These are phyloP conservation scores for Artemia sp. DNA, from an alignment of 2,888 invertebrate species.

Conservation along the genomic window DNA sequence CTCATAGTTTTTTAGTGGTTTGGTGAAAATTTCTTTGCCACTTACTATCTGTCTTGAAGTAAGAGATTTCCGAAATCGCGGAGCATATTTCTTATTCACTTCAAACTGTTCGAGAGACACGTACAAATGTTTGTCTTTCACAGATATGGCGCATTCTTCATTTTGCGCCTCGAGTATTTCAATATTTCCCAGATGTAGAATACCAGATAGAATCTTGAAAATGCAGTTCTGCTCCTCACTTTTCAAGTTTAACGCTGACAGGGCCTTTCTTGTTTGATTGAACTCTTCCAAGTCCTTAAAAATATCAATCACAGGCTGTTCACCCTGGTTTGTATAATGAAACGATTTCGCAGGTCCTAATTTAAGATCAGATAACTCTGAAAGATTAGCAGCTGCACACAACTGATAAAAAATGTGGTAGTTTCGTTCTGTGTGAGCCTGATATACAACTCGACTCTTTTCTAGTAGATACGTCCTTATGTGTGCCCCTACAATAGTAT, in stretches of 20 bases:
- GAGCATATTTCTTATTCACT: too few species aligned
- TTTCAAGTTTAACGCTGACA: constrained; percentile 60
- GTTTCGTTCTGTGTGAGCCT: constrained; percentile 80
- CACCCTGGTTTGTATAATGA: constrained; percentile 62
- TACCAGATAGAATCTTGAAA: constrained; percentile 65
- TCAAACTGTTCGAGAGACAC: too few species aligned
- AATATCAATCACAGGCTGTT: constrained; percentile 60
- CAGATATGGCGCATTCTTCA: constrained; percentile 47
- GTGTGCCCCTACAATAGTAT: constrained; percentile 70
- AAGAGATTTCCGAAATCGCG: too few species aligned
- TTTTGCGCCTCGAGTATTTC: constrained; percentile 37
- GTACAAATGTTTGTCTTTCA: too few species aligned
- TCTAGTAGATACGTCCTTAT: constrained; percentile 95
- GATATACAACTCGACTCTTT: constrained; percentile 90
- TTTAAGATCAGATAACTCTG: constrained; percentile 47
- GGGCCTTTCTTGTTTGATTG: constrained; percentile 55
- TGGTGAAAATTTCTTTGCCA: too few species aligned
- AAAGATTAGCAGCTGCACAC: constrained; percentile 54
- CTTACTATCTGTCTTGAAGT: too few species aligned
- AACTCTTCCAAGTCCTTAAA: constrained; percentile 69
- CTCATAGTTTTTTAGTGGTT: too few species aligned
- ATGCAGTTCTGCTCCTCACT: constrained; percentile 57
- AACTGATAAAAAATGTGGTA: constrained; percentile 98
- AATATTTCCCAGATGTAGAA: constrained; percentile 86
- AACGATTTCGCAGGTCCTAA: constrained; percentile 45